Base-by-base conservation (phyloP, 1,140 invertebrate genomes). In the Ladona fulva region DNA sequence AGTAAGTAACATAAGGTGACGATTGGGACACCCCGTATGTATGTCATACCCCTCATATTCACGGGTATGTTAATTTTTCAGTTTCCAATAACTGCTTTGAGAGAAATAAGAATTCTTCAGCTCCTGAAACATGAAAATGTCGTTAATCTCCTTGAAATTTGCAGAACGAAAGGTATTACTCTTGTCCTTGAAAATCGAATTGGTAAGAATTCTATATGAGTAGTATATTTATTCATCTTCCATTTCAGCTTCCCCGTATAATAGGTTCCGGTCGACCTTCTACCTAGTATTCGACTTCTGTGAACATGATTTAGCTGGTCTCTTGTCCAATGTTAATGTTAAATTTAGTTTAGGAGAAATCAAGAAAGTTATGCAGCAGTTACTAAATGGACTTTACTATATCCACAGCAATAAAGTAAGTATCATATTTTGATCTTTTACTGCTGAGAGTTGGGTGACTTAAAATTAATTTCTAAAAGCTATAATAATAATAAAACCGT, bases 281-380 rank as follows among this genome's bases (percentile, higher is more conserved):
- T 99, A 97, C 84, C 86, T 99, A 79, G 94, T 99, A 0, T 99
- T 99, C 87, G 97, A 99, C 81, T 99, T 99, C 83, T 99, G 97
- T 86, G 98, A 99, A 84, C 98, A 99, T 83, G 98, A 99, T 87
- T 87, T 99, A 74, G 98, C 98, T 37, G 98, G 98, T 8, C 87
- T 99, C 42, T 84, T 99, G 7, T 98, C 95, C 11, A 99, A 99
- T 86, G 92, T 93, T 8, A 96, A 97, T 85, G 97, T 99, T 0
- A 97, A 97, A 88, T 99, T 99, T 85, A 92, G 91, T 88, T 88
- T 99, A 81, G 96, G 95, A 8, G 97, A 99, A 87, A 98, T 99
- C 59, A 99, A 99, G 83, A 97, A 97, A 87, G 95, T 97, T 0
- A 97, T 99, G 92, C 95, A 99, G 84, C 98, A 99, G 84, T 86